Percentiles rank a stretch among this genome's conserved stretches.
phyloP scores from a whole-genome alignment of 1,140 invertebrate genomes.

The Eciton burchellii region DNA sequence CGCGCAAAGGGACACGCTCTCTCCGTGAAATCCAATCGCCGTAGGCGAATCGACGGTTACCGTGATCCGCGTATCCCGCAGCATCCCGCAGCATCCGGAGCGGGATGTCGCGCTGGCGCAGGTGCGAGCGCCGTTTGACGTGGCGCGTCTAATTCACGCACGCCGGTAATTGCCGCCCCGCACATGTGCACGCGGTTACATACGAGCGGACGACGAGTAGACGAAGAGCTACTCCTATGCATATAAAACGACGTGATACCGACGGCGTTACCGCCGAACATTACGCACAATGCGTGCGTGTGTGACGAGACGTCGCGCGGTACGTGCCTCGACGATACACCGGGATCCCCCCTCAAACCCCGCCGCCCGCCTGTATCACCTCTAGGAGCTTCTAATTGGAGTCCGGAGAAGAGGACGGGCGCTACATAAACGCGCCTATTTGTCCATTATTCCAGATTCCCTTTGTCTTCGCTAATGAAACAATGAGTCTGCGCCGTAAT shows the following conservation, averaged over 20 bases:
- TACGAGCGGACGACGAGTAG: no score
- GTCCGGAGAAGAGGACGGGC: constrained; percentile 80
- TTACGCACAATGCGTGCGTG: constrained; percentile 10
- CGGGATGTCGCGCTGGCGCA: constrained; percentile 34
- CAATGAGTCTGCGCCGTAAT: constrained; percentile 85
- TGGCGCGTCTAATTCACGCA: constrained; percentile 61
- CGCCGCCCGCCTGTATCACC: constrained; percentile 44
- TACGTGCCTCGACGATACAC: constrained; percentile 79
- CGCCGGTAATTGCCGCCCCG: constrained; percentile 33
- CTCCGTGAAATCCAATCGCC: constrained; percentile 19
- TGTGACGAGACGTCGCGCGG: constrained; percentile 48
- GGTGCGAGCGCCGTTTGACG: constrained; percentile 73
- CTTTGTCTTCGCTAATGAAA: constrained; percentile 86
- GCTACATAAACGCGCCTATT: constrained; percentile 85
- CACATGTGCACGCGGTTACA: constrained; percentile 1
- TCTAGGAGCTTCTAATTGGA: constrained; percentile 84
- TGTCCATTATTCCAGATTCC: constrained; percentile 86
- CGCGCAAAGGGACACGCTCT: background rate
- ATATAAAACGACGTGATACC: no score
- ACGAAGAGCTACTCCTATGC: no score
- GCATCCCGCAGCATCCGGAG: constrained; percentile 7
- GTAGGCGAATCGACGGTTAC: constrained; percentile 16
- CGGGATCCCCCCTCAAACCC: constrained; percentile 37
- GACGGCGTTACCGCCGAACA: no score
- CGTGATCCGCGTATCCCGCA: constrained; percentile 12